A percentile compares a stretch with the other conserved stretches of the same genome.
phyloP scores from a whole-genome alignment of 1,140 invertebrate species.

The Bombus fervidus region DNA sequence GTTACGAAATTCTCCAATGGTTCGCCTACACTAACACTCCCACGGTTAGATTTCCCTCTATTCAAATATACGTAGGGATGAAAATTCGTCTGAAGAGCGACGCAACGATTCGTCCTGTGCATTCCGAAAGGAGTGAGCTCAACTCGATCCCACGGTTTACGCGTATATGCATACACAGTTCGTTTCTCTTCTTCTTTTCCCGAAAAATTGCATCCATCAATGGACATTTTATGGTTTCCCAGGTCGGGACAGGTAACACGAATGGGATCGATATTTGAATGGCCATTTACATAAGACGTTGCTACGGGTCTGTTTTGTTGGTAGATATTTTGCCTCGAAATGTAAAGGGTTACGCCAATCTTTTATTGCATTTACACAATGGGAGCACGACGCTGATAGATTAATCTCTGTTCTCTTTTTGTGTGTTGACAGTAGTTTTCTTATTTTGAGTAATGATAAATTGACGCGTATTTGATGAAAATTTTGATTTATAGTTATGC shows the following conservation, averaged over 20 bases:
- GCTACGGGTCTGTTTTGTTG: slow-evolving; percentile 12
- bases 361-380: slow-evolving; percentile 32
- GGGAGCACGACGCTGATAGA: slow-evolving; percentile 35
- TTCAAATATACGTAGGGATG: slow-evolving; percentile 38
- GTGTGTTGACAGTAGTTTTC: neutral
- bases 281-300: slow-evolving; percentile 71
- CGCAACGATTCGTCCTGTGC: neutral
- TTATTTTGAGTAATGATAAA: neutral
- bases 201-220: slow-evolving; percentile 54
- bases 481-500: neutral
- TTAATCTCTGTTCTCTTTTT: slow-evolving; percentile 33
- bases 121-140: slow-evolving; percentile 58
- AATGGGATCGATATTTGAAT: slow-evolving; percentile 65
- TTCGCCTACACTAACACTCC: slow-evolving; percentile 40
- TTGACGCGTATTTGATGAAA: neutral
- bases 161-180: neutral
- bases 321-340: slow-evolving; percentile 56
- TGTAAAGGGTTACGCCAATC: slow-evolving; percentile 58
- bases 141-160: slow-evolving; percentile 55
- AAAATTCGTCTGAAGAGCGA: slow-evolving; percentile 12
- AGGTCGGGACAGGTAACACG: slow-evolving; percentile 52
- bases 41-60: slow-evolving; percentile 52
- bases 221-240: slow-evolving; percentile 43
- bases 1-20: slow-evolving; percentile 17
- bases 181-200: slow-evolving; percentile 17